A percentile compares a stretch with the other conserved stretches of the same genome.
These are phyloP conservation scores for Odontamblyopus lacepedii DNA, from an alignment of 2,797 vertebrate genomes.

Conservation along the genomic window DNA sequence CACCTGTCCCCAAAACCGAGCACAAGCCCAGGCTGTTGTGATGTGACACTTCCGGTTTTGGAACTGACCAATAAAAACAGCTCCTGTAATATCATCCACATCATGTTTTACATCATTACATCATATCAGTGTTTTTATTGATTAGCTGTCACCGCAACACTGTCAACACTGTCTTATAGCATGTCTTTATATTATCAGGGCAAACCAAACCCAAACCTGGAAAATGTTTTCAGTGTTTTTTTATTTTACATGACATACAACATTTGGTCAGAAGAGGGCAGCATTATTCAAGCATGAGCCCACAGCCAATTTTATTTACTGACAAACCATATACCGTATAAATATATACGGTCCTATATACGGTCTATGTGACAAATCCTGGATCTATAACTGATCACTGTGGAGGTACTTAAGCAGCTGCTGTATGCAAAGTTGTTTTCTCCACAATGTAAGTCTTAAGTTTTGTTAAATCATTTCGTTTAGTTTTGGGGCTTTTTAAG, in stretches of 20 bases:
- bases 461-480: neutral
- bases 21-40: constrained; percentile 28
- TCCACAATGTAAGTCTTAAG: neutral
- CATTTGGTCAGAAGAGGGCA: constrained; percentile 36
- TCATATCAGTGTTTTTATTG: neutral
- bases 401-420: too few relatives aligned
- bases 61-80: constrained; percentile 56
- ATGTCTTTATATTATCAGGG: too few relatives aligned
- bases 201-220: too few relatives aligned
- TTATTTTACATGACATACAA: neutral
- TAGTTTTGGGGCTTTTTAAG: neutral
- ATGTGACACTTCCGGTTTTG: constrained; percentile 47
- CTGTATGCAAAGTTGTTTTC: neutral
- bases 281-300: constrained; percentile 7
- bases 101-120: neutral
- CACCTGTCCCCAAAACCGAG: neutral
- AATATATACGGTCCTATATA: too few relatives aligned
- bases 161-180: too few relatives aligned
- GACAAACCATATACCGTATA: too few relatives aligned
- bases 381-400: too few relatives aligned
- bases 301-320: neutral
- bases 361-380: too few relatives aligned
- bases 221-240: too few relatives aligned
- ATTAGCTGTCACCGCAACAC: neutral
- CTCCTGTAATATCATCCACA: constrained; percentile 47